Evolutionary conservation across 2,113 vertebrate species (phyloP).

Genomic region (Atrichornis clamosus): DNA sequence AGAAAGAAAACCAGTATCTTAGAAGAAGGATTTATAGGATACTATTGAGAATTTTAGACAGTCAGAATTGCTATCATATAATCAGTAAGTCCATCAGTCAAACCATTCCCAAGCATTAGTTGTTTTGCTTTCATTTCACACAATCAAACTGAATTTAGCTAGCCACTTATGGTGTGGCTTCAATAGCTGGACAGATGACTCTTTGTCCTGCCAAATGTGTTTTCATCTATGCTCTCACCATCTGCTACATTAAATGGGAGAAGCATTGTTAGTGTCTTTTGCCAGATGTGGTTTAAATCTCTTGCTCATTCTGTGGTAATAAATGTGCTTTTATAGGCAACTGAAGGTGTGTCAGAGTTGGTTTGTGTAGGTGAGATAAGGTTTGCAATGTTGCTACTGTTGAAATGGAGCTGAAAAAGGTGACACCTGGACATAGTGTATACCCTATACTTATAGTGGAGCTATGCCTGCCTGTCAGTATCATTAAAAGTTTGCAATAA

Average conservation of each 20-base stretch:
- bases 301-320: background rate
- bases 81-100: background rate
- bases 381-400: background rate
- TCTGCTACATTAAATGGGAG: slow-evolving; percentile 14
- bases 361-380: background rate
- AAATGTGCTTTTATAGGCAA: background rate
- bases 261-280: background rate
- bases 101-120: background rate
- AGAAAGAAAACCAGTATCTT: background rate
- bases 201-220: background rate
- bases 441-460: background rate
- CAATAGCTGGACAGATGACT: background rate
- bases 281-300: slow-evolving; percentile 9
- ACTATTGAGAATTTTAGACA: background rate
- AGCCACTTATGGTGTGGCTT: background rate
- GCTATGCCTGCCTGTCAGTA: background rate
- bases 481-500: background rate
- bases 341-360: background rate
- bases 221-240: slow-evolving; percentile 10
- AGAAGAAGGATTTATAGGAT: background rate
- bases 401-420: background rate
- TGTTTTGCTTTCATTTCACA: background rate
- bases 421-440: background rate
- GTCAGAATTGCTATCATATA: background rate
- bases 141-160: background rate